These are phyloP conservation scores for Bufotes viridis DNA, from an alignment of 2,797 vertebrate species.

Conservation along the genomic window DNA sequence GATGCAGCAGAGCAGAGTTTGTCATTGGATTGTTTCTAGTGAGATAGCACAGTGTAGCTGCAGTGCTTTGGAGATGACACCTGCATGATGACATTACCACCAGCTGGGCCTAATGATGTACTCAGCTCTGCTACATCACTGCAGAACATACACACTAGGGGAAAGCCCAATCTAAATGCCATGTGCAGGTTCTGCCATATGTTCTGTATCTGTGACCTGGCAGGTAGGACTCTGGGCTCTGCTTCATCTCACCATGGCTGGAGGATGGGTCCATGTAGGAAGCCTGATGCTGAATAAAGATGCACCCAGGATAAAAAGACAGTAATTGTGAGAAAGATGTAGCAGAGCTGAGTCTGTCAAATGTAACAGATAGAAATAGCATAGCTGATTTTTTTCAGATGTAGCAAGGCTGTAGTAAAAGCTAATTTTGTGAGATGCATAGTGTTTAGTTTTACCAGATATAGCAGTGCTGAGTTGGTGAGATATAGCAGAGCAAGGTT, in stretches of 20 bases:
- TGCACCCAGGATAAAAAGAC: not conserved
- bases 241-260: not conserved
- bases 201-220: not conserved
- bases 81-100: not conserved
- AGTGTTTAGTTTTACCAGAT: not conserved
- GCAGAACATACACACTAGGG: not conserved
- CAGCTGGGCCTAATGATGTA: not conserved
- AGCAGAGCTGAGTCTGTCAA: not conserved
- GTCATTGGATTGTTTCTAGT: too few relatives aligned
- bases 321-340: not conserved
- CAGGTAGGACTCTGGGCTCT: not conserved
- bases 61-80: not conserved
- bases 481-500: not conserved
- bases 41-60: not conserved
- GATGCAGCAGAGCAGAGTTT: not conserved
- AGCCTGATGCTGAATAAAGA: not conserved
- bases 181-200: not conserved
- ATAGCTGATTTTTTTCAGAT: not conserved
- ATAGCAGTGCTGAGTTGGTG: not conserved
- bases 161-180: not conserved
- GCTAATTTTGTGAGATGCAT: not conserved
- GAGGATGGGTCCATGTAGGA: not conserved
- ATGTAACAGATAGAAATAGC: not conserved
- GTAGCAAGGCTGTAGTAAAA: not conserved
- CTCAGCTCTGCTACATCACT: slow-evolving; percentile 5